phyloP scores from a whole-genome alignment of 2,888 invertebrate species.

The Papilio protenor region DNA sequence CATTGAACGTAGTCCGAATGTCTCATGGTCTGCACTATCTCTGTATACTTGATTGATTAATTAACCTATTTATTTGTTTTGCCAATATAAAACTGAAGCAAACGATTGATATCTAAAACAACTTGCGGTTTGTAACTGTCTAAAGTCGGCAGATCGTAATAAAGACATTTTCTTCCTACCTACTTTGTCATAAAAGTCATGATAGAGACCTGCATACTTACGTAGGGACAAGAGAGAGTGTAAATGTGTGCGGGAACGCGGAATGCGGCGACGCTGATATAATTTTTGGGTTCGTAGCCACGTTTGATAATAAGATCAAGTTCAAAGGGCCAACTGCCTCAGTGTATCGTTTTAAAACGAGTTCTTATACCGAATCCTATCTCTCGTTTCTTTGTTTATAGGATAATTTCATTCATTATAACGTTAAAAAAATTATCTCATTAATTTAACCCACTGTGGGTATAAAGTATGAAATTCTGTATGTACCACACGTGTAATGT shows the following conservation, averaged over 20 bases:
- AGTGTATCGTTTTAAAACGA: slow-evolving; percentile 60
- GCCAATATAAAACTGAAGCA: background rate
- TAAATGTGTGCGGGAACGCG: slow-evolving; percentile 65
- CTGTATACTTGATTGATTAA: slow-evolving; percentile 1
- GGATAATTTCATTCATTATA: background rate
- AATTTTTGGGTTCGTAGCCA: slow-evolving; percentile 68
- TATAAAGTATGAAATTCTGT: background rate
- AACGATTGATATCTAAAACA: background rate
- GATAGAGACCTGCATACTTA: slow-evolving; percentile 15
- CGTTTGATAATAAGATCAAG: slow-evolving; percentile 81
- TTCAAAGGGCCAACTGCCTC: slow-evolving; percentile 75
- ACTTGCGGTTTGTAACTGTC: background rate
- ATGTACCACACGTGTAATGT: background rate
- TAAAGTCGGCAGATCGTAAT: background rate
- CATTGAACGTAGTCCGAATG: slow-evolving; percentile 37
- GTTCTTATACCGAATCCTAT: slow-evolving; percentile 2
- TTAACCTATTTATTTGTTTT: slow-evolving; percentile 17
- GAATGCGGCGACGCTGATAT: slow-evolving; percentile 76
- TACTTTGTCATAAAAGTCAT: slow-evolving; percentile 1
- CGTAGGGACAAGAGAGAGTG: slow-evolving; percentile 54
- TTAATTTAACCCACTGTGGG: background rate
- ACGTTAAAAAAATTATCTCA: background rate
- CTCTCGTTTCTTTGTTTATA: background rate
- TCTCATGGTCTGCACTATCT: slow-evolving; percentile 31
- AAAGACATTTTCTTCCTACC: background rate